phyloP scores from a whole-genome alignment of 1,140 invertebrate genomes.

The Macrostomum lignano region DNA sequence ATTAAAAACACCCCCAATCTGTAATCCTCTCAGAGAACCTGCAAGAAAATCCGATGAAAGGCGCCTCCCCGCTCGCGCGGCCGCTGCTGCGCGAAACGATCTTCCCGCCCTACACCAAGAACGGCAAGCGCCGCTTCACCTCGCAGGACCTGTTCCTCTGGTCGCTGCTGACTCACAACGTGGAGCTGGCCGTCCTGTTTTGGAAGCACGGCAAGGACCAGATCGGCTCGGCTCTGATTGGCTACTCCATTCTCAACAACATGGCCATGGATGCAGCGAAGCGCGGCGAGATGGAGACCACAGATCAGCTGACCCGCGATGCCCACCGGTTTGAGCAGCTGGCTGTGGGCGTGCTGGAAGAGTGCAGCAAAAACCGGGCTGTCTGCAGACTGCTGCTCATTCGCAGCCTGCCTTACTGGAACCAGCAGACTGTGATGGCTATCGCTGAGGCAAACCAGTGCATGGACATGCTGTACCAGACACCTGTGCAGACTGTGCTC shows the following conservation, averaged over 20 bases:
- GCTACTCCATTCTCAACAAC: background rate
- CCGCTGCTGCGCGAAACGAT: too few relatives aligned
- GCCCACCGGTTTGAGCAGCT: too few relatives aligned
- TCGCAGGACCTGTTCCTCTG: constrained; percentile 26
- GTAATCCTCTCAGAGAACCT: too few relatives aligned
- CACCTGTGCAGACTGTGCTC: background rate
- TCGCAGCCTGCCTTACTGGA: background rate
- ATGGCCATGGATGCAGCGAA: background rate
- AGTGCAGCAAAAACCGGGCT: background rate
- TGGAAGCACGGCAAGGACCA: constrained; percentile 4
- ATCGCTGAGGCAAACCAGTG: background rate
- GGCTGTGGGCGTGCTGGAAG: too few relatives aligned
- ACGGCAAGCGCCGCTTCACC: background rate
- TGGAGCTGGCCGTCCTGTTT: constrained; percentile 17
- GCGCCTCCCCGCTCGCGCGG: too few relatives aligned
- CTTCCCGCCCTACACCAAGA: background rate
- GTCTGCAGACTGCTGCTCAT: background rate
- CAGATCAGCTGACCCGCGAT: background rate
- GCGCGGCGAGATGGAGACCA: background rate
- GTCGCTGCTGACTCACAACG: constrained; percentile 21
- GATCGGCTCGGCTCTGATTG: constrained; percentile 1
- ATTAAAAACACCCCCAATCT: too few relatives aligned
- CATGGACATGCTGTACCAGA: background rate
- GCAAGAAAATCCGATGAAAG: too few relatives aligned
- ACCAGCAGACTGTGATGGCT: background rate